Percentiles rank a stretch among this genome's conserved stretches.
phyloP scores from a whole-genome alignment of 2,797 vertebrate genomes.

The Melanotaenia pygmaea region DNA sequence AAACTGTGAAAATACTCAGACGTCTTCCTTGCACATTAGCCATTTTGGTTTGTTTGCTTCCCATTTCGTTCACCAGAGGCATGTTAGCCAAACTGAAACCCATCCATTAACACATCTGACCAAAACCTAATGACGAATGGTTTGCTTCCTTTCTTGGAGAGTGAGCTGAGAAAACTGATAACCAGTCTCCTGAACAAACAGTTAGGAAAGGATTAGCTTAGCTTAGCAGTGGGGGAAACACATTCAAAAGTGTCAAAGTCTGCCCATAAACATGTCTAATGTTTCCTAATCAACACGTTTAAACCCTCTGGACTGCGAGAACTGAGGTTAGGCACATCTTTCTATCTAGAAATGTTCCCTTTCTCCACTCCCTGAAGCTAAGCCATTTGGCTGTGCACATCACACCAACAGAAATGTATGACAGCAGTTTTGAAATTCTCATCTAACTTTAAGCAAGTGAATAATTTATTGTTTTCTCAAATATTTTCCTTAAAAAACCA shows the following conservation, averaged over 20 bases:
- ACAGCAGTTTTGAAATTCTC: neutral
- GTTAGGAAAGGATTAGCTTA: neutral
- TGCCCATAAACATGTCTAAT: neutral
- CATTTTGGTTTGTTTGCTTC: too few species aligned
- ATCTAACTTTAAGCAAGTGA: neutral
- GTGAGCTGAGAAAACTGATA: neutral
- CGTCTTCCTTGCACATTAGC: too few species aligned
- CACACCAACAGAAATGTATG: too few species aligned
- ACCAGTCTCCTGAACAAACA: neutral
- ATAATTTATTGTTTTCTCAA: neutral
- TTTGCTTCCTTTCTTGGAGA: neutral
- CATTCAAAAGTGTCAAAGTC: neutral
- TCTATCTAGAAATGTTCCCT: neutral
- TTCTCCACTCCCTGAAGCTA: neutral
- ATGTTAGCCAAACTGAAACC: too few species aligned
- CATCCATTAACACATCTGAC: too few species aligned
- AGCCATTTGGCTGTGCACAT: neutral
- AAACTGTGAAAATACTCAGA: too few species aligned
- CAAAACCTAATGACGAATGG: too few species aligned
- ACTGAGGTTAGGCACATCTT: neutral
- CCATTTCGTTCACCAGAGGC: too few species aligned
- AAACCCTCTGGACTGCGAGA: neutral
- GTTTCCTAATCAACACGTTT: neutral
- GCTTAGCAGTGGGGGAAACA: neutral
- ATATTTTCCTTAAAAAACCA: conserved; percentile 7